A percentile compares a stretch with the other conserved stretches of the same genome.
These are phyloP conservation scores for Lutjanus argentimaculatus DNA, from an alignment of 2,797 vertebrate genomes.

Conservation along the genomic window DNA sequence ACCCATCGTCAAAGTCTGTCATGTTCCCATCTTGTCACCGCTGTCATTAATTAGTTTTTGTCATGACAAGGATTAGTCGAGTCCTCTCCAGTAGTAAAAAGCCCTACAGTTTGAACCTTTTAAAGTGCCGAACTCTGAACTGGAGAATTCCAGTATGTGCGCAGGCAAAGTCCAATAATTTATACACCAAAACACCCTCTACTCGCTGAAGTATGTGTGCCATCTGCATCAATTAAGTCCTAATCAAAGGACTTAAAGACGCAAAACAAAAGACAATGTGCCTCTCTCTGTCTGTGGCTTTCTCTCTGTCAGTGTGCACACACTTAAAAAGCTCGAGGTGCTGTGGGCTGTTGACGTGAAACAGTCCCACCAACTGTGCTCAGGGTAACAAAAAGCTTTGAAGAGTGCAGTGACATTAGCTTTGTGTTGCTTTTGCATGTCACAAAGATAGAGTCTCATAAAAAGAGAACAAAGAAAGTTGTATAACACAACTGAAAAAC, in stretches of 20 bases:
- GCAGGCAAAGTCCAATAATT: slow-evolving; percentile 60
- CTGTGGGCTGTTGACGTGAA: slow-evolving; percentile 60
- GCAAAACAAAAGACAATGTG: slow-evolving; percentile 66
- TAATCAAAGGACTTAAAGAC: slow-evolving; percentile 64
- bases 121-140: slow-evolving; percentile 36
- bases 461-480: slow-evolving; percentile 19
- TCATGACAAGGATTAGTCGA: slow-evolving; percentile 37
- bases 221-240: slow-evolving; percentile 64
- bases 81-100: slow-evolving; percentile 44
- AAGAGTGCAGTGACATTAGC: slow-evolving; percentile 29
- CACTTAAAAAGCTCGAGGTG: slow-evolving; percentile 58
- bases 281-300: slow-evolving; percentile 31
- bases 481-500: neutral
- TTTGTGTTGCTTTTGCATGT: slow-evolving; percentile 28
- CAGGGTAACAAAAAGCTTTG: slow-evolving; percentile 50
- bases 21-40: slow-evolving; percentile 36
- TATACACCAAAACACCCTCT: slow-evolving; percentile 50
- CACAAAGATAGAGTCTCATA: slow-evolving; percentile 30
- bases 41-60: slow-evolving; percentile 46
- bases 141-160: slow-evolving; percentile 43
- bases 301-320: slow-evolving; percentile 48
- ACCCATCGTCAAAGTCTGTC: slow-evolving; percentile 7
- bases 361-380: slow-evolving; percentile 62
- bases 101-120: slow-evolving; percentile 42
- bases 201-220: slow-evolving; percentile 62